Evolutionary conservation across 1,140 invertebrate genomes (phyloP), one percentile per base, ranked within the genome.

Genomic region (Caenorhabditis brenneri): DNA sequence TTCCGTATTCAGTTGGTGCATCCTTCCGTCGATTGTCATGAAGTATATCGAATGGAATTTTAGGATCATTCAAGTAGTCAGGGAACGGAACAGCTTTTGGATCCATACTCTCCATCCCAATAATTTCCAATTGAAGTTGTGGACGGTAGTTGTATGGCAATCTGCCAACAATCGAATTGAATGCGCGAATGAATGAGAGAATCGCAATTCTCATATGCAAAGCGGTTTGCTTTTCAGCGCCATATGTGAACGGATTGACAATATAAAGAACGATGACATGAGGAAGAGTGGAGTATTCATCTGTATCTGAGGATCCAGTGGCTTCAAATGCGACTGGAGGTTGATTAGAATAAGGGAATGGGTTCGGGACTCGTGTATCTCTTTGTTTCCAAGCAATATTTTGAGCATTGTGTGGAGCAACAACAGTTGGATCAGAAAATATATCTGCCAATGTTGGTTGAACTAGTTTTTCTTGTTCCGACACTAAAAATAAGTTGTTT

Each of bases 231-330:
- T 33, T 93, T 51, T 93, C 93, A 36, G 88, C 79, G 2, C 88
- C 90, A 79, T 91, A 91, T n/a, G 91, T 92, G 89, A 97, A 97
- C 22, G 97, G 97, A 92, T 99, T 90, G n/a, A 89, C 94, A 27
- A 99, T 92, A 91, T 99, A 99, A 42, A 99, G 93, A 31, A 99
- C 95, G 33, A 98, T 93, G 7, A 95, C 94, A 0, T 96, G 95
- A 16, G 91, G 89, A 51, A 91, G 85, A 22, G 82, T 51, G 2
- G 46, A 33, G 29, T 42, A 79, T 9, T 33, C 82, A 46, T 83
- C 82, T 2, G 42, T 78, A 19, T 74, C 65, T 10, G 6, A 6
- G 16, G 33, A 42, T 9, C 65, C 65, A 24, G n/a, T 24, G 6
- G 65, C 65, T 74, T 74, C 65, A n/a, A 74, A 74, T 12, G 65